phyloP scores from a whole-genome alignment of 2,113 vertebrate species.

The Labrus mixtus region DNA sequence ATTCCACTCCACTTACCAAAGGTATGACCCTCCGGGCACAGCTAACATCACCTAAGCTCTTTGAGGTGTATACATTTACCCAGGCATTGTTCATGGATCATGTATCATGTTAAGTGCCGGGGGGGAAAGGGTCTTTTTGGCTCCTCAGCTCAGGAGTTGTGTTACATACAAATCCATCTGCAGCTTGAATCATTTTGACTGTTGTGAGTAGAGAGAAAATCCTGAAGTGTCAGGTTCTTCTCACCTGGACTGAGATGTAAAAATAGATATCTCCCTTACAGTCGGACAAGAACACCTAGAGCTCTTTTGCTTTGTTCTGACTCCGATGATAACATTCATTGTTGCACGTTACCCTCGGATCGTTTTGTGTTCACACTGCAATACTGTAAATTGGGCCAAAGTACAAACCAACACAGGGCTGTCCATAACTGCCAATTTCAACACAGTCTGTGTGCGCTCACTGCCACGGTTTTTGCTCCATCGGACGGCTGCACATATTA shows the following conservation, averaged over 20 bases:
- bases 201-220: not conserved
- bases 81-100: constrained; percentile 45
- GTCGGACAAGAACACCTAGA: too few relatives aligned
- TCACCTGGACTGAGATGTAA: not conserved
- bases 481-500: too few relatives aligned
- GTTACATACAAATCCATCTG: constrained; percentile 25
- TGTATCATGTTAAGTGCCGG: constrained; percentile 48
- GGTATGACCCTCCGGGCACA: constrained; percentile 26
- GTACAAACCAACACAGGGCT: too few relatives aligned
- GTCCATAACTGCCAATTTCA: too few relatives aligned
- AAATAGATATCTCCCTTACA: not conserved
- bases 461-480: too few relatives aligned
- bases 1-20: constrained; percentile 36
- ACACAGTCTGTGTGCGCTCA: too few relatives aligned
- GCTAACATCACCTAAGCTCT: constrained; percentile 27
- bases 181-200: not conserved
- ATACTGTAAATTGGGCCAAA: too few relatives aligned
- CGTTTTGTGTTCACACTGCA: too few relatives aligned
- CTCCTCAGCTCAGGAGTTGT: constrained; percentile 15
- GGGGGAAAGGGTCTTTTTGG: constrained; percentile 29
- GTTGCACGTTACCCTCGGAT: too few relatives aligned
- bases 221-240: too few relatives aligned
- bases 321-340: too few relatives aligned
- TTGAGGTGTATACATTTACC: constrained; percentile 53
- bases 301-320: too few relatives aligned